Evolutionary conservation across 2,888 invertebrate genomes (phyloP), one percentile per base, ranked within the genome.

Genomic region (Priapulus caudatus): DNA sequence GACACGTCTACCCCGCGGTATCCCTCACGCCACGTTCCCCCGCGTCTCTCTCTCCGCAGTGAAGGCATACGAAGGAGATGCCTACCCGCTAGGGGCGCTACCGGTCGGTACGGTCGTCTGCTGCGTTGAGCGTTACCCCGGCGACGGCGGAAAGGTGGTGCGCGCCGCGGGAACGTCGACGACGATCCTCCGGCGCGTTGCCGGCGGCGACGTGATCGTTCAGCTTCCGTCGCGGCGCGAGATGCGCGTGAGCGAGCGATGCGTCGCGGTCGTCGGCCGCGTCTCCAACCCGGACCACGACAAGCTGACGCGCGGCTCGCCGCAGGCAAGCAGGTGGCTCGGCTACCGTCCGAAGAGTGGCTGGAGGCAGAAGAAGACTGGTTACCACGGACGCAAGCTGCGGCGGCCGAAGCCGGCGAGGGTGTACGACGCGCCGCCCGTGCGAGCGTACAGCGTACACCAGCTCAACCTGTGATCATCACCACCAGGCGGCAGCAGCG

Each of bases 241-340:
- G 67, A 82, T 88, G 59, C 81, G 83, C 52, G 77, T 95, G 20
- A 76, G 81, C 53, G 78, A 81, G 59, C 76, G 73, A 10, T 93
- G 92, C 65, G 86, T 90, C 84, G 92, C 88, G n/a, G 86, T 86
- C 51, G 87, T 93, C 47, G 93, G 86, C 50, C 81, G 87, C 33
- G 73, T 93, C 1, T 90, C 91, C 0, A 93, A 93, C 68, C 65
- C 81, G 1, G 78, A 80, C 0, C 88, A 92, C 64, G 78, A 78
- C 1, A 77, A 76, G 22, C 83, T 82, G 1, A 88, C 81, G 0
- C 80, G 91, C 58, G 90, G 88, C 0, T 64, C 49, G 63, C 67
- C 87, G 0, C 85, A 88, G 60, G 78, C 79, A 51, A 83, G 82
- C 70, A 77, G 92, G 15, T 84, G 86, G 77, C 75, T 90, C 45